Evolutionary conservation across 2,113 vertebrate species (phyloP).

Genomic region (Hippocampus comes): DNA sequence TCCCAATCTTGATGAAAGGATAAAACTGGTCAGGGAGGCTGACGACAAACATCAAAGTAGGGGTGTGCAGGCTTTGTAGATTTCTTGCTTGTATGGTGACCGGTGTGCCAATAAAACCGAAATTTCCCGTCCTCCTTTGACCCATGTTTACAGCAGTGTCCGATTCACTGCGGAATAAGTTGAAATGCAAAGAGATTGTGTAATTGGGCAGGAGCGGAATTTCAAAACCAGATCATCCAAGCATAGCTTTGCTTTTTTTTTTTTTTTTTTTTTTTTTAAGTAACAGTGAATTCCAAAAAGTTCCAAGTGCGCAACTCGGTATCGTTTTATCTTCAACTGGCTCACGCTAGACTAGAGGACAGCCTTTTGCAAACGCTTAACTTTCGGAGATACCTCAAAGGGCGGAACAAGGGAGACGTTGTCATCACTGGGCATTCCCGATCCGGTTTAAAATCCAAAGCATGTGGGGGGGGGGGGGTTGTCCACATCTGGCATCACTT

Average conservation of each 20-base stretch:
- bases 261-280: background rate
- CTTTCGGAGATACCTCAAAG: background rate
- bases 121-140: background rate
- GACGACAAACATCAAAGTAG: no score
- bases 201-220: constrained; percentile 35
- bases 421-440: background rate
- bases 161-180: constrained; percentile 30
- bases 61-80: no score
- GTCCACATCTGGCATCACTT: constrained; percentile 63
- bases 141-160: constrained; percentile 38
- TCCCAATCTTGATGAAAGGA: no score
- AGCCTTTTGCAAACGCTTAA: background rate
- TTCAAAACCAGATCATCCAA: constrained; percentile 40
- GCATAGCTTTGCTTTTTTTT: constrained; percentile 15
- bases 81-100: no score
- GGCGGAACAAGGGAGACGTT: background rate
- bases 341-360: background rate
- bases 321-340: background rate
- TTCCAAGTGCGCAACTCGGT: constrained; percentile 8
- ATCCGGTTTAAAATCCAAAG: constrained; percentile 34
- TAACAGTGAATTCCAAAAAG: background rate
- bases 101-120: no score
- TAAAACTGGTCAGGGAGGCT: no score
- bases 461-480: constrained; percentile 25
- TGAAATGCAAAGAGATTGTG: constrained; percentile 51